Percentiles rank a stretch among this genome's conserved stretches.
These are phyloP conservation scores for Sapajus apella DNA, from an alignment of 2,113 vertebrate species.

Conservation along the genomic window DNA sequence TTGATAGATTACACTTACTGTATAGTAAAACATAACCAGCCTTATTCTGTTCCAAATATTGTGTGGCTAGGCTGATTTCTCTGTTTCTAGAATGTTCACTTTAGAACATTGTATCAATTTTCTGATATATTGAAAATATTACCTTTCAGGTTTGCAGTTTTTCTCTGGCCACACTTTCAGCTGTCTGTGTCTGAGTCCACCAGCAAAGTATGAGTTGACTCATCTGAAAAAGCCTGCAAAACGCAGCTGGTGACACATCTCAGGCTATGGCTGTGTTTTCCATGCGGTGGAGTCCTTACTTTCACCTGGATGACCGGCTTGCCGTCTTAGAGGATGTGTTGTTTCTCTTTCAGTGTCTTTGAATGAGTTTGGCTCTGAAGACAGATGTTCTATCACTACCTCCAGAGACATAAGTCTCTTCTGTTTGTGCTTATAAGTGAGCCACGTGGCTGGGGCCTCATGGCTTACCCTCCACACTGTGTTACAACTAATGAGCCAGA, in stretches of 20 bases:
- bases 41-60: not conserved
- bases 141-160: not conserved
- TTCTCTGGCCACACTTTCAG: not conserved
- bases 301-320: not conserved
- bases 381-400: not conserved
- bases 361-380: not conserved
- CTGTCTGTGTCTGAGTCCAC: conserved; percentile 21
- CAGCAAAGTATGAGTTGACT: conserved; percentile 38
- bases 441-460: not conserved
- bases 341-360: conserved; percentile 28
- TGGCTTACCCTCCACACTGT: not conserved
- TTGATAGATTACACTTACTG: not conserved
- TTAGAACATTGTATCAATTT: not conserved
- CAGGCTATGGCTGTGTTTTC: not conserved
- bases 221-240: conserved; percentile 35
- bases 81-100: not conserved
- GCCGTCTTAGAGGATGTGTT: not conserved
- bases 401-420: not conserved
- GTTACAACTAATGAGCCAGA: conserved; percentile 14
- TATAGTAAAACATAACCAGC: not conserved
- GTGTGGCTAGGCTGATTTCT: not conserved
- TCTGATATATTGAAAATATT: not conserved
- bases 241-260: not conserved
- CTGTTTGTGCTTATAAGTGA: not conserved
- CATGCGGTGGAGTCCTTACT: not conserved